phyloP scores from a whole-genome alignment of 2,797 vertebrate species.

The Erithacus rubecula region DNA sequence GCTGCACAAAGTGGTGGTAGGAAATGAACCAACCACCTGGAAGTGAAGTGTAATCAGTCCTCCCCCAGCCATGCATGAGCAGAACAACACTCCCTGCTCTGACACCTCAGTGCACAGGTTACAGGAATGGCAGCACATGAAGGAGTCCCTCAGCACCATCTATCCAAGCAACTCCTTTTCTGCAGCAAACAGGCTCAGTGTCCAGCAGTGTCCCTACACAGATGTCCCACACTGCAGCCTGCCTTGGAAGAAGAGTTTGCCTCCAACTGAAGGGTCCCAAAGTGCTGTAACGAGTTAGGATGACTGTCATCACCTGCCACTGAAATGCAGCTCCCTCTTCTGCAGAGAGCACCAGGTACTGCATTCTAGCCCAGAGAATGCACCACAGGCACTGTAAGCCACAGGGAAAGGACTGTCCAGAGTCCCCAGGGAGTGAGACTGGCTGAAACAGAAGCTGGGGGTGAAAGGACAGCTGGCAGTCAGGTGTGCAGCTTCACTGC shows the following conservation, averaged over 20 bases:
- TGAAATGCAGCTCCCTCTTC: background rate
- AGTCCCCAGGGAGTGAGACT: background rate
- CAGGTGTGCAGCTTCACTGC: background rate
- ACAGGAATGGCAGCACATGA: background rate
- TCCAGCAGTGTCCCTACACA: conserved; percentile 10
- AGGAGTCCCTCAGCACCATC: background rate
- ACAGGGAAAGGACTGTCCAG: background rate
- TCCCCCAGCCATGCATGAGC: background rate
- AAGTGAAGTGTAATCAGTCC: background rate
- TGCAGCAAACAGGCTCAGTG: background rate
- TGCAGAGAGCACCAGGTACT: accelerated
- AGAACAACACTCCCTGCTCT: background rate
- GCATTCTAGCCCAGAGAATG: background rate
- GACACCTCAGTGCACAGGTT: background rate
- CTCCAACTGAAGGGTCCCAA: conserved; percentile 68
- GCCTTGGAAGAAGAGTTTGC: background rate
- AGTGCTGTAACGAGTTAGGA: conserved; percentile 45
- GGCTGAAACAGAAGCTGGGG: background rate
- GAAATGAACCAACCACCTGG: background rate
- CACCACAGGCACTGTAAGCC: background rate
- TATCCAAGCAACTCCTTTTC: background rate
- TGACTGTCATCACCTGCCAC: background rate
- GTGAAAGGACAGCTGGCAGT: background rate
- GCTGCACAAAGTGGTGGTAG: background rate
- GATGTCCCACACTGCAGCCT: background rate